phyloP scores from a whole-genome alignment of 2,113 vertebrate genomes.

The Myrmecophaga tridactyla region DNA sequence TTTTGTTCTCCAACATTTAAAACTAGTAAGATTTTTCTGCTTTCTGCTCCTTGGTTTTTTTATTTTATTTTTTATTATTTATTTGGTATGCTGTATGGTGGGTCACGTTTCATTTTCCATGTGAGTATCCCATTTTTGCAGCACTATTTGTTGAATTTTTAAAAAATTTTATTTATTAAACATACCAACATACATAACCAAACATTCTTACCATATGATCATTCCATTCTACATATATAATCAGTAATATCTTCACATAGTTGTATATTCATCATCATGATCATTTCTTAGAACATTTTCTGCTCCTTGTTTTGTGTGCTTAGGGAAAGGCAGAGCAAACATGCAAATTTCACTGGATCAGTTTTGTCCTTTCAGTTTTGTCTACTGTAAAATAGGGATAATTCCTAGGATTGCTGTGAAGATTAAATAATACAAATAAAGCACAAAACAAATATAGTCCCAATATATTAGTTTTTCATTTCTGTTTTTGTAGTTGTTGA shows the following conservation, averaged over 20 bases:
- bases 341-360: not conserved
- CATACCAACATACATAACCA: too few relatives aligned
- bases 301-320: not conserved
- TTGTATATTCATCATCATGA: too few relatives aligned
- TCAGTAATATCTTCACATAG: too few relatives aligned
- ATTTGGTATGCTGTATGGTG: too few relatives aligned
- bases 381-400: conserved; percentile 7
- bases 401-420: not conserved
- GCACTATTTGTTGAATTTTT: too few relatives aligned
- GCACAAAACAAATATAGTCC: not conserved
- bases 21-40: not conserved
- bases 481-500: not conserved
- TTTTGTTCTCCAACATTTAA: not conserved
- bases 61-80: too few relatives aligned
- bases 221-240: too few relatives aligned
- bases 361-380: not conserved
- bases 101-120: too few relatives aligned
- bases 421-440: conserved; percentile 17
- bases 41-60: not conserved
- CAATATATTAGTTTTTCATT: not conserved
- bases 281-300: too few relatives aligned
- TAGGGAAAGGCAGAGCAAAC: not conserved
- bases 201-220: too few relatives aligned
- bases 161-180: too few relatives aligned
- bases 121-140: too few relatives aligned